Evolutionary conservation across 2,888 invertebrate genomes (phyloP), one percentile per base, ranked within the genome.

Genomic region (Dynastes tityus): DNA sequence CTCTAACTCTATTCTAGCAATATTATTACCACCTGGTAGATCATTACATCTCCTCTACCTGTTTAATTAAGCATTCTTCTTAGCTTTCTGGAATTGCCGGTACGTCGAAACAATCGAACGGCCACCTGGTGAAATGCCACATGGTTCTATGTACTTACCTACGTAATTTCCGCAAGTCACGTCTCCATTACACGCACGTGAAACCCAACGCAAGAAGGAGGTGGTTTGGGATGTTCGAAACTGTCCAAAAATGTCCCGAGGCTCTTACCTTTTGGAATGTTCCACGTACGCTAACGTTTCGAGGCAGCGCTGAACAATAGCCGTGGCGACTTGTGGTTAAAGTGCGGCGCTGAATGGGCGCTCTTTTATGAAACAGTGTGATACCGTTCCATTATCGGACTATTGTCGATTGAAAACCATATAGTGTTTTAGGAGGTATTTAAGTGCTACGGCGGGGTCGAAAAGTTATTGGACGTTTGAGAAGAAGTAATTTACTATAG

Each of bases 291-390:
- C 65, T 65, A 40, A 65, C 73, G 64, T 64, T 51, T 74, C 63
- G 32, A 78, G 11, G 9, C 45, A 11, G 45, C 45, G 77, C 80
- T 77, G 80, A 82, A 82, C 82, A 81, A 81, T 80, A 70, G 79
- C 76, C 51, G 64, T 75, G 81, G 77, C 79, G 75, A 77, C 6
- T 27, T 51, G 51, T 29, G 68, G 22, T 29, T 58, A 58, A 58
- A 67, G 65, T 68, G 22, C 68, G 51, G 45, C 80, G 82, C 85
- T 88, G 88, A 88, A 88, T 88, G 88, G 87, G 87, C 88, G 85
- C 88, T 88, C 88, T 88, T 88, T 86, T 45, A 45, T 87, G 85
- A 88, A 88, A 88, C 88, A 88, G 88, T 88, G 87, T 88, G 88
- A 88, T 88, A 87, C 87, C 88, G 83, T 86, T 68, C 81, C 81